These are phyloP conservation scores for Lepidocyrtinus sp. DNA, from an alignment of 2,888 invertebrate species.

Conservation along the genomic window DNA sequence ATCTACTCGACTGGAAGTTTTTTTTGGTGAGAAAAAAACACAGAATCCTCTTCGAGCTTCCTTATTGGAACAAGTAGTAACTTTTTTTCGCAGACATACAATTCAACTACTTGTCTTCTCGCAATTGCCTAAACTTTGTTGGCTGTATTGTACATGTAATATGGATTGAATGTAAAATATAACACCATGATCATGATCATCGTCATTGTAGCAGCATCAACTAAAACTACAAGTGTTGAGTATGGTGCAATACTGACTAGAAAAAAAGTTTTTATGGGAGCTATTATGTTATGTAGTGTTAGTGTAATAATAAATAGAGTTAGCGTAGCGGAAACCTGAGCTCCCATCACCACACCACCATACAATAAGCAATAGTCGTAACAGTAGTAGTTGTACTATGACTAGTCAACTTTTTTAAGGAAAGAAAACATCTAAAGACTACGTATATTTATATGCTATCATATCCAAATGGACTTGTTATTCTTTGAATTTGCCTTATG, in stretches of 20 bases:
- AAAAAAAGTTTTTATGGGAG: not conserved
- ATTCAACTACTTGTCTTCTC: conserved; percentile 2
- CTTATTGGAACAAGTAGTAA: conserved; percentile 8
- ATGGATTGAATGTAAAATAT: not conserved
- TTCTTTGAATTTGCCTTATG: no score
- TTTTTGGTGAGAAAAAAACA: not conserved
- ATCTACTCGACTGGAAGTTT: conserved; percentile 6
- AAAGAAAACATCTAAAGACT: conserved; percentile 3
- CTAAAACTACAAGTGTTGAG: not conserved
- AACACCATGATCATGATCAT: conserved; percentile 11
- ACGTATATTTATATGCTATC: not conserved
- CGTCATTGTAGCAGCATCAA: not conserved
- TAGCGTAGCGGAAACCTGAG: conserved; percentile 53
- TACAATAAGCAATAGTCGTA: conserved; percentile 19
- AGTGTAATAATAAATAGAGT: conserved; percentile 23
- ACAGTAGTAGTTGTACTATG: conserved; percentile 20
- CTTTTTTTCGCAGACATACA: conserved; percentile 1
- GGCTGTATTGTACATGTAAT: conserved; percentile 7
- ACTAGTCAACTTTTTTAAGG: not conserved
- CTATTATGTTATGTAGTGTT: conserved; percentile 26
- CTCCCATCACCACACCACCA: conserved; percentile 23
- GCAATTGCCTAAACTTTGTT: conserved; percentile 5
- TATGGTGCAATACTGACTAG: not conserved
- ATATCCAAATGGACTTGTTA: not conserved
- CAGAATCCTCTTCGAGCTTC: not conserved